Percentiles rank a stretch among this genome's conserved stretches.
These are phyloP conservation scores for Lutjanus campechanus DNA, from an alignment of 2,797 vertebrate species.

Conservation along the genomic window DNA sequence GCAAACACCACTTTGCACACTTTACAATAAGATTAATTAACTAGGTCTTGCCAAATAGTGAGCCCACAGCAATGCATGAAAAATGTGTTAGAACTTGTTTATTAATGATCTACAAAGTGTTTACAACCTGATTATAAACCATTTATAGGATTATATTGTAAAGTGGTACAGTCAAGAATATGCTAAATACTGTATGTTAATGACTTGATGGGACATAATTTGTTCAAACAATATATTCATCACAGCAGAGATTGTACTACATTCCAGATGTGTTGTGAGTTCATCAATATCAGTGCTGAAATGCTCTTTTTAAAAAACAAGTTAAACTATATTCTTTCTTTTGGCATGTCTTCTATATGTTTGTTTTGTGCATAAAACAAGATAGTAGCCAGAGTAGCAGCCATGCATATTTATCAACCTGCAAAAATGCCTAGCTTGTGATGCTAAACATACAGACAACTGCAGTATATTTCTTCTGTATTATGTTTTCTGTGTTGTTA, in stretches of 20 bases:
- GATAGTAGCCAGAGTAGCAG: conserved; percentile 28
- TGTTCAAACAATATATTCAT: conserved; percentile 15
- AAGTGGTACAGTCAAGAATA: neutral
- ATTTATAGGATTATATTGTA: no score
- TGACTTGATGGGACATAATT: conserved; percentile 2
- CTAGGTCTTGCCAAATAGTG: no score
- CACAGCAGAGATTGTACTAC: conserved; percentile 46
- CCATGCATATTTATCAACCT: conserved; percentile 25
- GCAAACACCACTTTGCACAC: no score
- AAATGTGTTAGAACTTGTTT: no score
- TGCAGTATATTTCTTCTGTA: conserved; percentile 9
- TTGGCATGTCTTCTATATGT: conserved; percentile 8
- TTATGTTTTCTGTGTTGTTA: conserved; percentile 19
- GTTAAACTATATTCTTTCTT: conserved; percentile 6
- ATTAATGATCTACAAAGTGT: no score
- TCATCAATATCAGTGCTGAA: conserved; percentile 24
- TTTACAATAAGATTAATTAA: no score
- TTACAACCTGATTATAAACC: no score
- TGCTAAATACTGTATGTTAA: conserved; percentile 25
- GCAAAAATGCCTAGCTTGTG: conserved; percentile 14
- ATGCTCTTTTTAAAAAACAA: conserved; percentile 22
- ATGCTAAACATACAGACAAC: conserved; percentile 25
- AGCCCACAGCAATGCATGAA: no score
- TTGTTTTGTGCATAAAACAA: conserved; percentile 29
- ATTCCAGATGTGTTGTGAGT: conserved; percentile 53